These are phyloP conservation scores for Xiphorhynchus elegans DNA, from an alignment of 2,113 vertebrate species.

Conservation along the genomic window DNA sequence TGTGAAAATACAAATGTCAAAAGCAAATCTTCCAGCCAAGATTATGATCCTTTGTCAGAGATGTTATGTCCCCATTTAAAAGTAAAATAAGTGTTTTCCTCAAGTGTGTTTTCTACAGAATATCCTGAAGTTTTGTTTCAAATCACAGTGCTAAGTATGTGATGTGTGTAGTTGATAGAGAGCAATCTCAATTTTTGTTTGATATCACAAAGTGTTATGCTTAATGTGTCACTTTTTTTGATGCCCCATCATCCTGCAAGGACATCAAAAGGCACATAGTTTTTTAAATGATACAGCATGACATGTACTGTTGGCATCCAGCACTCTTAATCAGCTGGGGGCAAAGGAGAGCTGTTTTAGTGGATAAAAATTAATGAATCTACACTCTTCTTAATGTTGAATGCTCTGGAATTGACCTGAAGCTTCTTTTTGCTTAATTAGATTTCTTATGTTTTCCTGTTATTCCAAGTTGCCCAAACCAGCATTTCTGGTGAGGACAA, in stretches of 20 bases:
- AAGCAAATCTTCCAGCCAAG: slow-evolving; percentile 68
- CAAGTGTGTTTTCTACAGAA: slow-evolving; percentile 25
- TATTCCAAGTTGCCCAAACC: background rate
- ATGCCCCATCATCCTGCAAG: background rate
- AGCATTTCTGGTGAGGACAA: background rate
- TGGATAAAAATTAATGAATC: background rate
- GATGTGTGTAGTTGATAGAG: background rate
- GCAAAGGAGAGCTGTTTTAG: background rate
- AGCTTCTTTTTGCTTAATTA: background rate
- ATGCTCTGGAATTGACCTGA: background rate
- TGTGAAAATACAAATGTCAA: slow-evolving; percentile 77
- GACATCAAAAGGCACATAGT: background rate
- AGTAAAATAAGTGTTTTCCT: slow-evolving; percentile 67
- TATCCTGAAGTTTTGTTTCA: background rate
- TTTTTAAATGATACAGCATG: background rate
- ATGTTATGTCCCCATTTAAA: slow-evolving; percentile 50
- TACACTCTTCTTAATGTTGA: background rate
- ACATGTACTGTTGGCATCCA: background rate
- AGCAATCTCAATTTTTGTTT: background rate
- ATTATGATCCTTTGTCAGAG: slow-evolving; percentile 49
- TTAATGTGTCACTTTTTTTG: background rate
- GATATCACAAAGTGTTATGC: background rate
- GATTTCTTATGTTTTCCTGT: background rate
- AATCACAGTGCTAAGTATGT: background rate
- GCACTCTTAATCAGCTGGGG: background rate